Conservation (phyloP, 2,113 vertebrate genomes). For the Procavia capensis region DNA sequence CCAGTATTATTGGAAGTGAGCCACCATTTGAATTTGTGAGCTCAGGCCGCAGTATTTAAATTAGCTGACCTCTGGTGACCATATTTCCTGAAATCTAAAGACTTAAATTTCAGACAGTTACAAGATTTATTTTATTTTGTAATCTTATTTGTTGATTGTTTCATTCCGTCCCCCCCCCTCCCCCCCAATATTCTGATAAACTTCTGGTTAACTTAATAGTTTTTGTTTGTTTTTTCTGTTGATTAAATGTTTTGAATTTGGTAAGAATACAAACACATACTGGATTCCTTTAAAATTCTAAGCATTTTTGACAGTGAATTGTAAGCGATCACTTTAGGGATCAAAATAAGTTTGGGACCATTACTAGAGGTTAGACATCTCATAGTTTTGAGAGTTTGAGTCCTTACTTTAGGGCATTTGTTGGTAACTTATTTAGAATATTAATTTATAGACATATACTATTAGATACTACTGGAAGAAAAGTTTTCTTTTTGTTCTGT, state of each 20-base stretch:
- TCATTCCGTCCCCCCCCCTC: too few relatives aligned
- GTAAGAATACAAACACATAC: background rate
- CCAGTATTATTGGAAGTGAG: conserved; percentile 78
- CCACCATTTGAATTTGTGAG: conserved; percentile 82
- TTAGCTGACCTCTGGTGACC: conserved; percentile 79
- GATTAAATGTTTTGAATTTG: background rate
- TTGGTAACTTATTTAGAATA: background rate
- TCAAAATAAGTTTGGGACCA: background rate
- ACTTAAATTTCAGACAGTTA: conserved; percentile 73
- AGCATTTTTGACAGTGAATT: conserved; percentile 37
- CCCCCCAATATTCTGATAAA: background rate
- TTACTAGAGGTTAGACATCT: background rate
- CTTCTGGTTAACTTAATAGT: background rate
- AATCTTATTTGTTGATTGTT: conserved; percentile 45
- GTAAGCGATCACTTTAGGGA: conserved; percentile 61
- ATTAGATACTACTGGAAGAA: background rate
- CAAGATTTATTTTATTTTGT: conserved; percentile 64
- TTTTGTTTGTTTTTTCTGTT: background rate
- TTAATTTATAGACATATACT: background rate
- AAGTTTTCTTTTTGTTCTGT: conserved; percentile 16
- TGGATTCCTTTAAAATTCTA: background rate
- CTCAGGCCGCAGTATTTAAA: conserved; percentile 82
- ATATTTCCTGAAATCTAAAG: conserved; percentile 73
- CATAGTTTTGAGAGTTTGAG: conserved; percentile 59
- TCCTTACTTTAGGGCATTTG: conserved; percentile 43